Percentiles rank a stretch among this genome's conserved stretches.
phyloP scores from a whole-genome alignment of 2,888 invertebrate genomes.

The Platerodrilus igneus region DNA sequence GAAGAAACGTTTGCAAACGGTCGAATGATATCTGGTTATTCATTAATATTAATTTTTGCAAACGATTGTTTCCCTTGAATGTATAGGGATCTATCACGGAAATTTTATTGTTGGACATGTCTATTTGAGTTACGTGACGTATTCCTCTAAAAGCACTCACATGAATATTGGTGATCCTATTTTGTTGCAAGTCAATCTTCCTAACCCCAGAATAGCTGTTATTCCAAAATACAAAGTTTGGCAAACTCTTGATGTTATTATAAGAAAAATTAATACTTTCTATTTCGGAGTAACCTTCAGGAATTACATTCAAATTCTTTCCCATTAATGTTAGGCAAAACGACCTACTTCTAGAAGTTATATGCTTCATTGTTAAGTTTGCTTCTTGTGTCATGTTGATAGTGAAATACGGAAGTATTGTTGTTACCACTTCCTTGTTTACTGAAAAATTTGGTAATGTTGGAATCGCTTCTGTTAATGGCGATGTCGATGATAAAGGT shows the following conservation, averaged over 20 bases:
- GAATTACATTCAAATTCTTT: constrained; percentile 35
- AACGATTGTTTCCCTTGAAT: constrained; percentile 37
- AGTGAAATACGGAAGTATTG: no score
- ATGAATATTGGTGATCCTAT: constrained; percentile 37
- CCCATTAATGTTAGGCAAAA: no score
- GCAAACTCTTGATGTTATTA: constrained; percentile 36
- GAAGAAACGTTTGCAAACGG: constrained; percentile 37
- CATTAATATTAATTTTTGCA: constrained; percentile 40
- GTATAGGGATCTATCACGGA: constrained; percentile 37
- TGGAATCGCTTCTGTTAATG: no score
- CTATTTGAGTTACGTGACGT: constrained; percentile 35
- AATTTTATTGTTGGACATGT: constrained; percentile 42
- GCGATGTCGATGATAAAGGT: no score
- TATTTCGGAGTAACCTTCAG: constrained; percentile 32
- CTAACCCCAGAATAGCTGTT: constrained; percentile 37
- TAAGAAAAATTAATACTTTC: constrained; percentile 37
- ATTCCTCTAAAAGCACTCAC: constrained; percentile 39
- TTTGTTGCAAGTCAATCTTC: constrained; percentile 38
- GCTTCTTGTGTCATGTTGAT: no score
- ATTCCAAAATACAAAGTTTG: constrained; percentile 36
- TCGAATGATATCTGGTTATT: constrained; percentile 39
- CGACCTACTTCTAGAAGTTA: no score
- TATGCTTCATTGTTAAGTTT: no score
- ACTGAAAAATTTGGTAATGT: no score
- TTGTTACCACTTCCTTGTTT: no score